Conservation (phyloP, 2,113 vertebrate species). For the Urocolius indicus region DNA sequence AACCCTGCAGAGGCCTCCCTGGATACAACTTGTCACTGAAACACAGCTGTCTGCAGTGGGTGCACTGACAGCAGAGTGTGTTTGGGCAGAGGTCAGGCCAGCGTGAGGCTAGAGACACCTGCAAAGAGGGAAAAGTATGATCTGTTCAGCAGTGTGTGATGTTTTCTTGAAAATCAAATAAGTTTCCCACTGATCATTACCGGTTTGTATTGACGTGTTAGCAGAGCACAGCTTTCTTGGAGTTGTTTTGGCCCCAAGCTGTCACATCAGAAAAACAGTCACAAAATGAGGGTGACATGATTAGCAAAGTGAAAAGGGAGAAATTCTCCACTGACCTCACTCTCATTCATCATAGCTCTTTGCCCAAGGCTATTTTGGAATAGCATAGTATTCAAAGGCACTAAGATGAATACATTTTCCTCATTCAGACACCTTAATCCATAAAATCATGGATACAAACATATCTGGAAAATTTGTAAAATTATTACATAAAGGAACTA, state of each 20-base stretch:
- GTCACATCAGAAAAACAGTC: constrained; percentile 12
- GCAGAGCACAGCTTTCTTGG: neutral
- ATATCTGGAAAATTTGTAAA: neutral
- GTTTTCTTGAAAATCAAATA: neutral
- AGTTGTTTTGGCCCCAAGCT: neutral
- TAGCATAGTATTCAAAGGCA: neutral
- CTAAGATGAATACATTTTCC: neutral
- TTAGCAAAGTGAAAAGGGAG: constrained; percentile 45
- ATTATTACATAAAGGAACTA: neutral
- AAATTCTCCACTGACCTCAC: constrained; percentile 13
- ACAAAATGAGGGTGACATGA: neutral
- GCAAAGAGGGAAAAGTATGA: neutral
- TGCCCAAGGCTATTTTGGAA: neutral
- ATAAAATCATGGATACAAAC: neutral
- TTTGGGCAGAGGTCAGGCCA: neutral
- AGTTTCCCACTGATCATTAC: neutral
- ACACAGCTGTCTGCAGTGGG: neutral
- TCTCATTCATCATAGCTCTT: neutral
- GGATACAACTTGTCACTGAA: neutral
- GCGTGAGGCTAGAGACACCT: neutral
- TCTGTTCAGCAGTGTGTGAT: neutral
- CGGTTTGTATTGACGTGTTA: neutral
- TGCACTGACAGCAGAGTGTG: neutral
- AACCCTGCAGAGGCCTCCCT: neutral
- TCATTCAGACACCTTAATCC: neutral